Percentiles rank a stretch among this genome's conserved stretches.
These are phyloP conservation scores for Stegophylla sp. DNA, from an alignment of 2,888 invertebrate genomes.

Conservation along the genomic window DNA sequence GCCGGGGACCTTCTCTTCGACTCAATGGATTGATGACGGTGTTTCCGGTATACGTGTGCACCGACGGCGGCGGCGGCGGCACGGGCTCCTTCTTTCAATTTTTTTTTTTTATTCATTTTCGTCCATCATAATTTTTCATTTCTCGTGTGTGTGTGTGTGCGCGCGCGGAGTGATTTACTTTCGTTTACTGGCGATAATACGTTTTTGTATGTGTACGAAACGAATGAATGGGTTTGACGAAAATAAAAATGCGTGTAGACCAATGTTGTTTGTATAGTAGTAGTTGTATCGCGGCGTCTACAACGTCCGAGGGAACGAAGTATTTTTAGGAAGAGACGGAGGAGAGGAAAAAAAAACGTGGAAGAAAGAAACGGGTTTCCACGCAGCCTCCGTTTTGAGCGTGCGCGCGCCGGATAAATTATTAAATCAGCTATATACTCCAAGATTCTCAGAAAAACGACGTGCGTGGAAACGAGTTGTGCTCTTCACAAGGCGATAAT, in stretches of 20 bases:
- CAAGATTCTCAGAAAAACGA: slow-evolving; percentile 52
- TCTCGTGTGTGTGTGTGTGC: slow-evolving; percentile 12
- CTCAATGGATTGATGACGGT: slow-evolving; percentile 3
- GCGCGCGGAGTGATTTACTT: slow-evolving; percentile 54
- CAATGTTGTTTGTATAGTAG: slow-evolving; percentile 1
- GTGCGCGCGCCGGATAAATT: slow-evolving; percentile 49
- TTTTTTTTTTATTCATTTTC: background rate
- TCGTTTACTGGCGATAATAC: slow-evolving; percentile 11
- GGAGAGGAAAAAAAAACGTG: slow-evolving; percentile 24
- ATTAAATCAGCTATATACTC: slow-evolving; percentile 50
- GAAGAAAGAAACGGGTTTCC: slow-evolving; percentile 49
- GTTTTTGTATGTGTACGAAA: background rate
- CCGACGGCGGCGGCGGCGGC: background rate
- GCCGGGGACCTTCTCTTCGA: background rate
- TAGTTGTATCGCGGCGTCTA: too few species aligned
- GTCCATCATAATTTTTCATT: background rate
- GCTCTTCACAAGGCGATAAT: slow-evolving; percentile 58
- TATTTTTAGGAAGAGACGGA: too few species aligned
- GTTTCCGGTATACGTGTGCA: slow-evolving; percentile 41
- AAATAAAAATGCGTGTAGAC: slow-evolving; percentile 24
- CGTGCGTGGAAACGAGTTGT: slow-evolving; percentile 52
- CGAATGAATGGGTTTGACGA: slow-evolving; percentile 5
- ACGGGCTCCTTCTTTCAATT: background rate
- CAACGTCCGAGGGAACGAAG: background rate
- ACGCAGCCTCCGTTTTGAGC: slow-evolving; percentile 49